Evolutionary conservation across 1,140 invertebrate genomes (phyloP).

Genomic region (Cherax quadricarinatus): DNA sequence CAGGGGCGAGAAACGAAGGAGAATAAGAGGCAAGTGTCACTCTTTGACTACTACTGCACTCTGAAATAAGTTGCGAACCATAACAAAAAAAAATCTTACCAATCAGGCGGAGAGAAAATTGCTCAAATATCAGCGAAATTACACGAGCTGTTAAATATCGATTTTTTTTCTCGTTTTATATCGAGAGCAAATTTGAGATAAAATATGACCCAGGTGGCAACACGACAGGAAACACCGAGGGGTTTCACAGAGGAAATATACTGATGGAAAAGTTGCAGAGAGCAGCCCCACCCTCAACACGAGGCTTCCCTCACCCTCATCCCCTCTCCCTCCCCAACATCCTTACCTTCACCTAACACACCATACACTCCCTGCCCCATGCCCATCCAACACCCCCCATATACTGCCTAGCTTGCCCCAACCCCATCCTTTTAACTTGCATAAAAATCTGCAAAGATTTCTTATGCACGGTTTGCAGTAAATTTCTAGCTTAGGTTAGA

Average conservation of each 20-base stretch:
- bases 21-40: background rate
- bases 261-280: constrained; percentile 25
- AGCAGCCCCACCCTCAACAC: background rate
- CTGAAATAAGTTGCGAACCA: no score
- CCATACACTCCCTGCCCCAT: no score
- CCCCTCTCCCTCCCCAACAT: background rate
- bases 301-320: background rate
- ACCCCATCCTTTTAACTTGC: background rate
- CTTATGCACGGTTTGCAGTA: no score
- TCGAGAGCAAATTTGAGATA: background rate
- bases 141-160: no score
- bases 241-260: constrained; percentile 53
- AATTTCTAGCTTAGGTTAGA: no score
- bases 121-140: no score
- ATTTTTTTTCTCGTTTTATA: background rate
- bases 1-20: no score
- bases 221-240: constrained; percentile 41
- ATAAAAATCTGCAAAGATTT: no score
- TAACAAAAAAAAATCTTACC: no score
- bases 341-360: background rate
- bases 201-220: constrained; percentile 44
- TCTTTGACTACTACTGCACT: no score
- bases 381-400: no score
- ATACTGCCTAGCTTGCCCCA: background rate
- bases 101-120: no score